Base-by-base conservation (phyloP, 2,888 invertebrate genomes). In the Maniola hyperantus region DNA sequence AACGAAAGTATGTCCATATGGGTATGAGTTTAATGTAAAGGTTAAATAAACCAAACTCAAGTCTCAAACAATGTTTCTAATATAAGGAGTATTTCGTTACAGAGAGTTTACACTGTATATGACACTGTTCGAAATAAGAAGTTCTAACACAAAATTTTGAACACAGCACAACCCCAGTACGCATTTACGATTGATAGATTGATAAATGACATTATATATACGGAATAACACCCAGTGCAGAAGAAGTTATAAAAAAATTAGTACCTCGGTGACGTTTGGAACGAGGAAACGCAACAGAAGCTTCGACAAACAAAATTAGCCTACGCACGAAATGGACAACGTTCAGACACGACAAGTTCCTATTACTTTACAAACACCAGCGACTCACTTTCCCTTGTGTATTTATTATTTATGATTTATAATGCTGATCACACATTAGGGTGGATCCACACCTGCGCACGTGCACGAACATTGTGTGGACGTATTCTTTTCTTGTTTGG, bases 151-250 rank as follows among this genome's bases (percentile, higher is more conserved):
- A 90, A 89, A 89, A 88, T 79, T 72, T 84, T 82, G 77, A 84
- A 84, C 80, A 87, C 81, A 88, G 88, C 87, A 82, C 77, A 83
- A 81, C 82, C 81, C 80, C 79, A 82, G 83, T 79, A 83, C 81
- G 78, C 81, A 74, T 78, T 57, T 76, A 73, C 72, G 72, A 77
- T 77, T 78, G 71, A 73, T 71, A 73, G 68, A 74, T 73, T 68
- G 72, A 42, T 20, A 57, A 39, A 57, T 57, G 42, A 57, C 57
- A 42, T 39, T 80, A 85, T 82, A 72, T 80, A 85, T 81, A 83
- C 66, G 67, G 72, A 83, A 86, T 79, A 87, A 90, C 89, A 90
- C 88, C 85, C 88, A 87, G 91, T 91, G 91, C 91, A 83, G 74
- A 78, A 73, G 74, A 76, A 74, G 50, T 50, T 57, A 59, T 57